Percentiles rank a stretch among this genome's conserved stretches.
Conservation (phyloP, 1,140 invertebrate species). For the Parapsyche elsis region DNA sequence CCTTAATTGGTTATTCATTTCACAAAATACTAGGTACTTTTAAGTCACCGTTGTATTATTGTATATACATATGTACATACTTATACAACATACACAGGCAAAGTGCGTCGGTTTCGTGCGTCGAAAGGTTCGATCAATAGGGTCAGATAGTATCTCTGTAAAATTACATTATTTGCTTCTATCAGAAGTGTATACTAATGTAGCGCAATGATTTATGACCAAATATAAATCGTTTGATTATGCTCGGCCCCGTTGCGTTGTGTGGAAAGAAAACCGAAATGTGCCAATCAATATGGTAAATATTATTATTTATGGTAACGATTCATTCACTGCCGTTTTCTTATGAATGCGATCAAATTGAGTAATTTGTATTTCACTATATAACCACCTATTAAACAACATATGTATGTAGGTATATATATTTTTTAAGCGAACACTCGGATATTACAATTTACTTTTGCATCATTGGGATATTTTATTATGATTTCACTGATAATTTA, state of each 20-base stretch:
- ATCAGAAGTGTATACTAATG: constrained; percentile 7
- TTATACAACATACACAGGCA: too few species aligned
- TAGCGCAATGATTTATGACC: neutral
- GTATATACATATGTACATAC: too few species aligned
- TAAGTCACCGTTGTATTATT: too few species aligned
- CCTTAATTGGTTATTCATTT: too few species aligned
- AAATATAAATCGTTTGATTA: neutral
- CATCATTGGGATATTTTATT: too few species aligned
- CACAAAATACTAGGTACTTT: too few species aligned
- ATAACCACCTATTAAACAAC: too few species aligned
- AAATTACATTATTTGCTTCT: constrained; percentile 21
- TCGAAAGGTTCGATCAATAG: neutral
- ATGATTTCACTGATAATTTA: too few species aligned
- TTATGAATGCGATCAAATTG: neutral
- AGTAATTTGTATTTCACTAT: neutral
- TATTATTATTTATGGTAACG: neutral
- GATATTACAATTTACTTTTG: too few species aligned
- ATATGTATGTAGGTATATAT: too few species aligned
- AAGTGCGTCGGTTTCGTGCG: too few species aligned
- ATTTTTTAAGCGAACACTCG: too few species aligned
- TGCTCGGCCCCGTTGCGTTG: neutral
- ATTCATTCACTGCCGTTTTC: neutral
- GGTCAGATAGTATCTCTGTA: constrained; percentile 19
- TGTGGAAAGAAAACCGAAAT: neutral
- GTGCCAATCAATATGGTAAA: constrained; percentile 2